phyloP scores from a whole-genome alignment of 2,113 vertebrate species.

The Uropsilus gracilis region DNA sequence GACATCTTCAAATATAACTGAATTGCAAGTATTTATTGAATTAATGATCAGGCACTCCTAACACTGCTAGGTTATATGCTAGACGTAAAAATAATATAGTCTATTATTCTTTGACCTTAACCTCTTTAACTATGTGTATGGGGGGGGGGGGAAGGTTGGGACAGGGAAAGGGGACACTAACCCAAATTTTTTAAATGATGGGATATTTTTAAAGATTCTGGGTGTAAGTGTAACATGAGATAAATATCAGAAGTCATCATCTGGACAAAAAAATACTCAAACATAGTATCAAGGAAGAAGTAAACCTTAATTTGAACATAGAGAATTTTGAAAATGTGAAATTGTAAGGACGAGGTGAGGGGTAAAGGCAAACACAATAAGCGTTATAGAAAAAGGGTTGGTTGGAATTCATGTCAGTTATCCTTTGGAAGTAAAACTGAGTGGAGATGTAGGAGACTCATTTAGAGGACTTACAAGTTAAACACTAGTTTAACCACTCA shows the following conservation, averaged over 20 bases:
- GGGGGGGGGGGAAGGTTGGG: not conserved
- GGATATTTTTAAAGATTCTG: not conserved
- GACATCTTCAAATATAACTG: not conserved
- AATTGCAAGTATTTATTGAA: not conserved
- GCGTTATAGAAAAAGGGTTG: not conserved
- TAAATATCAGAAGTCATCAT: not conserved
- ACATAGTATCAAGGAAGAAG: not conserved
- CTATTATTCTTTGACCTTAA: not conserved
- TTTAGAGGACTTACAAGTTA: not conserved
- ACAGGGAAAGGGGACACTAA: not conserved
- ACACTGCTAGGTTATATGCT: not conserved
- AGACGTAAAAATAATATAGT: not conserved
- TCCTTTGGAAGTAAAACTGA: not conserved
- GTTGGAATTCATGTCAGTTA: not conserved
- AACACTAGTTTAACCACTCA: not conserved
- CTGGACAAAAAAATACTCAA: not conserved
- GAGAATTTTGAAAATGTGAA: conserved; percentile 2
- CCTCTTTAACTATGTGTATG: no score
- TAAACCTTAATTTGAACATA: not conserved
- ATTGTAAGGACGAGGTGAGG: not conserved
- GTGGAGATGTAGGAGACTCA: not conserved
- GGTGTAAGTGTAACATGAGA: not conserved
- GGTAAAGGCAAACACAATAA: not conserved
- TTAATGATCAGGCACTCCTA: not conserved
- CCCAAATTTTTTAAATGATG: not conserved